Evolutionary conservation across 2,888 invertebrate genomes (phyloP).

Genomic region (Oscheius onirici): DNA sequence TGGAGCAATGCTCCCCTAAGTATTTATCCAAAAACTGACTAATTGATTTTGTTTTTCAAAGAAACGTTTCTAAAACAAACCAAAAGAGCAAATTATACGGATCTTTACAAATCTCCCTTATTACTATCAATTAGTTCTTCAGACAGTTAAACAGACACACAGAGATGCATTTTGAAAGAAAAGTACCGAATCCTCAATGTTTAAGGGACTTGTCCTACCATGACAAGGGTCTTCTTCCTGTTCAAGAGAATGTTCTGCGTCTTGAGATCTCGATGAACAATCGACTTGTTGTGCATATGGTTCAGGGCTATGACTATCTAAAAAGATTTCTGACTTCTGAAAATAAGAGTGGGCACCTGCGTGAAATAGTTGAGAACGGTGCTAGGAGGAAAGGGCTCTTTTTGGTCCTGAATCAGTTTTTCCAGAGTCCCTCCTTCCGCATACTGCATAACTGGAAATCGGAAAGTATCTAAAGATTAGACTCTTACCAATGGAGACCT

Average conservation of each 20-base stretch:
- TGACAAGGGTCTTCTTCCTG: conserved; percentile 74
- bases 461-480: neutral
- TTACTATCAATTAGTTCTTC: too few relatives aligned
- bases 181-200: neutral
- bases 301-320: conserved; percentile 83
- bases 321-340: conserved; percentile 59
- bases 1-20: too few relatives aligned
- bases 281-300: conserved; percentile 82
- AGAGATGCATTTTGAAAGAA: conserved; percentile 6
- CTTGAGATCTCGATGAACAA: conserved; percentile 86
- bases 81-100: too few relatives aligned
- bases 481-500: conserved; percentile 46
- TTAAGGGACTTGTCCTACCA: conserved; percentile 39
- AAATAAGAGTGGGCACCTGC: conserved; percentile 41
- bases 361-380: conserved; percentile 73
- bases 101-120: too few relatives aligned
- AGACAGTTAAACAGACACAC: too few relatives aligned
- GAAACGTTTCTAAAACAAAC: too few relatives aligned
- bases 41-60: too few relatives aligned
- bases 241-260: conserved; percentile 86
- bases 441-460: conserved; percentile 83
- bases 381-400: conserved; percentile 77
- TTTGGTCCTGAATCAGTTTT: conserved; percentile 73
- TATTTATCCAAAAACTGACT: too few relatives aligned
- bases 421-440: conserved; percentile 76